Base-by-base conservation (phyloP, 2,797 vertebrate species). In the Darevskia nairensis region DNA sequence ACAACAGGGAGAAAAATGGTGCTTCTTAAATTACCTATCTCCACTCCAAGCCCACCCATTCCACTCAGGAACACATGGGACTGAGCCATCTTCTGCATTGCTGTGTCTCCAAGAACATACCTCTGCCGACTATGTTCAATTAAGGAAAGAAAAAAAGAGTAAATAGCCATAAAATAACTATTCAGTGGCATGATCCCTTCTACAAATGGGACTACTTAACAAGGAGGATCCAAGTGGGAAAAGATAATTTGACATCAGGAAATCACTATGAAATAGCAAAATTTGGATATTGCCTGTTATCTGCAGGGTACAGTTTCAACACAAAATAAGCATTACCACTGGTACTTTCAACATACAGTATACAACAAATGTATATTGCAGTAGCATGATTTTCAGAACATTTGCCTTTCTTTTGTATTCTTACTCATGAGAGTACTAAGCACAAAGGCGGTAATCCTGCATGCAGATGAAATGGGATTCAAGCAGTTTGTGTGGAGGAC, bases 81-180 rank as follows among this genome's bases (percentile, higher is more conserved):
- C 94, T 97, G 98, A 91, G 99, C 99, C 99, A 99, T 99, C 97
- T 98, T 98, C 95, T 98, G 98, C 99, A 99, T 99, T 64, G 99
- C 99, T 11, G 95, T 98, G 95, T 99, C 99, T 96, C 99, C 99
- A 94, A 99, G 98, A 90, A 99, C 99, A 85, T 99, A 99, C 17
- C 99, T 98, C 96, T 99, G 99, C 61, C 99, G 99, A 95, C 99
- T 99, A 89, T 1, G 95, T 21, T 35, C 84, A 89, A 88, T 79
- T 91, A 27, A 88, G 35, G 69, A 77, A 80, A 46, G 27, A 81
- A 81, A 80, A 50, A 75, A 72, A 9, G 4, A 59, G 9, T 27
- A 92, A 69, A 64, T 21, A 35, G 13, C 21, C 85, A 92, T 89
- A 50, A 50, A 85, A 85, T 25, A 84, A 50, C 11, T 82, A 78